Percentiles rank a stretch among this genome's conserved stretches.
These are phyloP conservation scores for Styela clava DNA, from an alignment of 23 tunicate genomes.

Conservation along the genomic window DNA sequence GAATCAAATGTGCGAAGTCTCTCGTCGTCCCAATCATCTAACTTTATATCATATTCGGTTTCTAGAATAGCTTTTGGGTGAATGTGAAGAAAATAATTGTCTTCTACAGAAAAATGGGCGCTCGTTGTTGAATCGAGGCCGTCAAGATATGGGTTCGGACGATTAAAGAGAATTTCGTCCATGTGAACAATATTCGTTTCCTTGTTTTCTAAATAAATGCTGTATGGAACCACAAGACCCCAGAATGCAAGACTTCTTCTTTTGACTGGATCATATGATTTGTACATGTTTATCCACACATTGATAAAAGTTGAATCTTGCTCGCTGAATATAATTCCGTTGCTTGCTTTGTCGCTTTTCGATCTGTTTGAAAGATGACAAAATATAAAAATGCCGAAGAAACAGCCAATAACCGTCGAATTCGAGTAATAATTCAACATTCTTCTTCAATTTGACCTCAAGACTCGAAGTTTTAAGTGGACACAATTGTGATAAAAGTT, in stretches of 20 bases:
- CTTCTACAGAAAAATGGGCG: constrained; percentile 25
- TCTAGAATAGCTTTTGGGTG: constrained; percentile 29
- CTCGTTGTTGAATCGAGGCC: constrained; percentile 43
- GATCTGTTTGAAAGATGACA: constrained; percentile 19
- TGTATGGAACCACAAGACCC: constrained; percentile 44
- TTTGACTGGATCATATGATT: constrained; percentile 18
- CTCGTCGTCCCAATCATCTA: constrained; percentile 20
- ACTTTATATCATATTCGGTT: constrained; percentile 9
- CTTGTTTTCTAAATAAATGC: constrained; percentile 8
- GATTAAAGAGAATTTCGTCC: constrained; percentile 43
- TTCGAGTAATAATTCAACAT: no score
- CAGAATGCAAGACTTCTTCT: constrained; percentile 32
- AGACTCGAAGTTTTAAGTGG: no score
- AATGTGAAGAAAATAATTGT: constrained; percentile 46
- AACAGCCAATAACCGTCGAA: no score
- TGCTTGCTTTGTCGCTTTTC: constrained; percentile 41
- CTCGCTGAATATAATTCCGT: constrained; percentile 46
- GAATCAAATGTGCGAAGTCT: constrained; percentile 34
- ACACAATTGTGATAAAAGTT: no score
- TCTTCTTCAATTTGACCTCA: no score
- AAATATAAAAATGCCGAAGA: no score
- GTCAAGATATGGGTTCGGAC: constrained; percentile 55
- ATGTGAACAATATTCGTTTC: constrained; percentile 10
- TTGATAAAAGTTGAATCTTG: constrained; percentile 28
- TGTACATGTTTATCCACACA: constrained; percentile 30